These are phyloP conservation scores for Sebastes vulpes DNA, from an alignment of 2,797 vertebrate species.

Conservation along the genomic window DNA sequence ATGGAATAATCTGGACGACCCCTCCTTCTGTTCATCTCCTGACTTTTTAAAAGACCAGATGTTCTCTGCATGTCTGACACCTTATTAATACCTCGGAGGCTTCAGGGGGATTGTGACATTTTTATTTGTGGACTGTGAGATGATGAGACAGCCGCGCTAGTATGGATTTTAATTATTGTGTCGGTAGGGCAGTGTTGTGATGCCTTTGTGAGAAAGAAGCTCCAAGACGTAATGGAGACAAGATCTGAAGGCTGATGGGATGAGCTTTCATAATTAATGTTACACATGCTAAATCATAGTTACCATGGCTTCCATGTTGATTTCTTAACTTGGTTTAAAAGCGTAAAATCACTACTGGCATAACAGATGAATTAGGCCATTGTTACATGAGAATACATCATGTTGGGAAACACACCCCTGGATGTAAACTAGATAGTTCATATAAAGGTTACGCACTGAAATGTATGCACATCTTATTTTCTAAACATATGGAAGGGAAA, in stretches of 20 bases:
- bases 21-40: slow-evolving; percentile 34
- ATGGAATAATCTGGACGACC: slow-evolving; percentile 40
- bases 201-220: slow-evolving; percentile 12
- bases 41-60: slow-evolving; percentile 51
- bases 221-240: slow-evolving; percentile 4
- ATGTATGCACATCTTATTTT: background rate
- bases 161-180: slow-evolving; percentile 61
- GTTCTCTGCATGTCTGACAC: slow-evolving; percentile 45
- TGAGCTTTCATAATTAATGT: slow-evolving; percentile 7
- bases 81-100: slow-evolving; percentile 51
- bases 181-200: background rate
- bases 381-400: background rate
- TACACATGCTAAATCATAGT: background rate
- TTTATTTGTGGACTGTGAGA: slow-evolving; percentile 46
- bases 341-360: background rate
- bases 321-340: background rate
- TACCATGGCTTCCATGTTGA: background rate
- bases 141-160: slow-evolving; percentile 26
- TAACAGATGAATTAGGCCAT: background rate
- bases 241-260: background rate
- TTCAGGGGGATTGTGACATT: slow-evolving; percentile 25
- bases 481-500: slow-evolving; percentile 1
- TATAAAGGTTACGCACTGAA: background rate
- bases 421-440: background rate
- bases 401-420: background rate